These are phyloP conservation scores for Melanogrammus aeglefinus DNA, from an alignment of 2,797 vertebrate genomes.

Conservation along the genomic window DNA sequence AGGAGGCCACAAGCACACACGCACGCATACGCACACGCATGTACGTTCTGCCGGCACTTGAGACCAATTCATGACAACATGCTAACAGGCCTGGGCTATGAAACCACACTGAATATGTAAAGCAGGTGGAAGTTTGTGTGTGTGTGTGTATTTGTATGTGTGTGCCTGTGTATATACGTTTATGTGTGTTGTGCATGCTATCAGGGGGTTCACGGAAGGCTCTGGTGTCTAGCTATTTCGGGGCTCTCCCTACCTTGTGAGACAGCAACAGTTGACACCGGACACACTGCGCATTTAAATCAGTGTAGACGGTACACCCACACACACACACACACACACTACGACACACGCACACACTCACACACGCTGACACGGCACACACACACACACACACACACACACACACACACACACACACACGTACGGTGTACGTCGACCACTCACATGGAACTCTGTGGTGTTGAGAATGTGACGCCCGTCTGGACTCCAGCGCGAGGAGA, in stretches of 20 bases:
- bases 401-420: slow-evolving; percentile 47
- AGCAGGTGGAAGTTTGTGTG: slow-evolving; percentile 46
- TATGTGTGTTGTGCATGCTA: slow-evolving; percentile 11
- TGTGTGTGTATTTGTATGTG: too few species aligned
- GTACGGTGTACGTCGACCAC: slow-evolving; percentile 60
- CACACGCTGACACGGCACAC: slow-evolving; percentile 38
- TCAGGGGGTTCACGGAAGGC: slow-evolving; percentile 58
- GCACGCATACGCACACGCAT: slow-evolving; percentile 35
- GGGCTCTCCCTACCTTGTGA: slow-evolving; percentile 67
- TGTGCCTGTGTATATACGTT: neutral
- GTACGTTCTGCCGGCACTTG: slow-evolving; percentile 50
- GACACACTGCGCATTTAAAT: slow-evolving; percentile 35
- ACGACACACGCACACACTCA: slow-evolving; percentile 46
- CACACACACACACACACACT: slow-evolving; percentile 49
- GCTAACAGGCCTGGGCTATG: slow-evolving; percentile 64
- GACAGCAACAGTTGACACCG: slow-evolving; percentile 78
- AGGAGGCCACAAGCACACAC: slow-evolving; percentile 29
- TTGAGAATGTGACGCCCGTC: slow-evolving; percentile 99
- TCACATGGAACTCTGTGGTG: slow-evolving; percentile 97
- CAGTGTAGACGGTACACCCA: slow-evolving; percentile 28
- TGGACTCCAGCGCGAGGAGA: slow-evolving; percentile 94
- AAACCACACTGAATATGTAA: slow-evolving; percentile 70
- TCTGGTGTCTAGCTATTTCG: slow-evolving; percentile 76
- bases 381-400: slow-evolving; percentile 51
- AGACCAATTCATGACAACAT: slow-evolving; percentile 62